These are phyloP conservation scores for Poecile montanus DNA, from an alignment of 2,797 vertebrate genomes.

Conservation along the genomic window DNA sequence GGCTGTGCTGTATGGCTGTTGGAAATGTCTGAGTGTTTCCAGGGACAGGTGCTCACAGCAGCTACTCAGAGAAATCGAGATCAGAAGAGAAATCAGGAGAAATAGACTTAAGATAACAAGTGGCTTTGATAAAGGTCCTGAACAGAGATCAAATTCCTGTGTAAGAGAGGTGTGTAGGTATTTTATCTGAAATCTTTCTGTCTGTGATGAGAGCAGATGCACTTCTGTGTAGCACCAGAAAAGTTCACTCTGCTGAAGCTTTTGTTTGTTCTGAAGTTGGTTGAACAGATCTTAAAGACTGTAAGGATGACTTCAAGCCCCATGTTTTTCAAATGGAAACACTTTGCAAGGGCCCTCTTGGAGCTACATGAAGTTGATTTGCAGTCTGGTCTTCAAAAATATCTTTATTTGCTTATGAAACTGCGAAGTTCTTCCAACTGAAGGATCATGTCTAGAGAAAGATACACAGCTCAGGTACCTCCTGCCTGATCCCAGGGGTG, in stretches of 20 bases:
- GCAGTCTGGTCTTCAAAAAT: background rate
- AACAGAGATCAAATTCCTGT: background rate
- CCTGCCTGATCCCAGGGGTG: background rate
- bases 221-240: background rate
- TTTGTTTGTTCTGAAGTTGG: background rate
- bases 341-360: background rate
- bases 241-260: background rate
- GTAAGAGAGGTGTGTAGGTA: background rate
- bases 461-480: background rate
- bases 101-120: background rate
- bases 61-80: background rate
- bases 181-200: background rate
- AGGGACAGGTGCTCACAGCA: background rate
- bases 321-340: background rate
- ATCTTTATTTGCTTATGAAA: background rate
- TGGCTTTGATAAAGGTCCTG: background rate
- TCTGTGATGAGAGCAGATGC: background rate
- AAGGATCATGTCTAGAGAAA: background rate
- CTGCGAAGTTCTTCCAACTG: background rate
- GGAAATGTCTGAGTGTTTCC: background rate
- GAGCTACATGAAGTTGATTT: background rate
- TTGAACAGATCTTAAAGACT: background rate
- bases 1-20: background rate
- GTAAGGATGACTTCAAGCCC: background rate
- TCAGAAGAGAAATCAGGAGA: background rate